Percentiles rank a stretch among this genome's conserved stretches.
Evolutionary conservation across 1,140 invertebrate genomes (phyloP).

Genomic region (Drosophila kepulauana): DNA sequence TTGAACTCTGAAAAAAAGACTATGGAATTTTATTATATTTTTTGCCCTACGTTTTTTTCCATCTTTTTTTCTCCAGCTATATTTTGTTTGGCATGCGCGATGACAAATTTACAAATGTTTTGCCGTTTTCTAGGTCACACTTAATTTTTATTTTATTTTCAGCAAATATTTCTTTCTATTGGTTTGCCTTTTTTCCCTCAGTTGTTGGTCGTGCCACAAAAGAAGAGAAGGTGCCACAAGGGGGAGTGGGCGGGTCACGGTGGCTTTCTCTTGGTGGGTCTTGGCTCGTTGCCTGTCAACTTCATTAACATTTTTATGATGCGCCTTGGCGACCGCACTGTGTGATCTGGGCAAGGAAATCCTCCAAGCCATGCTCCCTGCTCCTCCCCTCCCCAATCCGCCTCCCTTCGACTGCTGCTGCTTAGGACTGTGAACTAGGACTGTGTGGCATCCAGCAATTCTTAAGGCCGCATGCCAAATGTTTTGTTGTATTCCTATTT

Average conservation of each 20-base stretch:
- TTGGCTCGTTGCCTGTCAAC: slow-evolving; percentile 59
- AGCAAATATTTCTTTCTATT: slow-evolving; percentile 66
- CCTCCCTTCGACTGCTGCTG: background rate
- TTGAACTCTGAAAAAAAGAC: slow-evolving; percentile 20
- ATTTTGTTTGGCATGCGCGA: slow-evolving; percentile 34
- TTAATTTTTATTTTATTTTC: slow-evolving; percentile 80
- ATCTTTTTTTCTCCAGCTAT: slow-evolving; percentile 1
- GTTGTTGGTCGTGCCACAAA: slow-evolving; percentile 36
- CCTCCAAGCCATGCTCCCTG: slow-evolving; percentile 1
- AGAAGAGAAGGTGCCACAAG: slow-evolving; percentile 29
- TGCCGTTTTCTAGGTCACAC: slow-evolving; percentile 64
- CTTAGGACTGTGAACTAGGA: slow-evolving; percentile 24
- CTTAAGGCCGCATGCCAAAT: slow-evolving; percentile 45
- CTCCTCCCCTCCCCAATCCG: no score
- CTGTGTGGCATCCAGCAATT: slow-evolving; percentile 24
- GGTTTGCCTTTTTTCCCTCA: slow-evolving; percentile 38
- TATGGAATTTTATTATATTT: slow-evolving; percentile 33
- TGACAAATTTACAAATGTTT: slow-evolving; percentile 61
- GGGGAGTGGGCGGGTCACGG: slow-evolving; percentile 31
- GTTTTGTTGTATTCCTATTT: slow-evolving; percentile 48
- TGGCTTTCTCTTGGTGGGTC: slow-evolving; percentile 37
- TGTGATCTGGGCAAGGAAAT: slow-evolving; percentile 59
- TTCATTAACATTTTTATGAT: slow-evolving; percentile 83
- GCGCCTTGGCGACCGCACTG: slow-evolving; percentile 78
- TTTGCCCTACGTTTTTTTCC: slow-evolving; percentile 4